Conservation (phyloP, 2,113 vertebrate species). For the Mystacornis crossleyi region DNA sequence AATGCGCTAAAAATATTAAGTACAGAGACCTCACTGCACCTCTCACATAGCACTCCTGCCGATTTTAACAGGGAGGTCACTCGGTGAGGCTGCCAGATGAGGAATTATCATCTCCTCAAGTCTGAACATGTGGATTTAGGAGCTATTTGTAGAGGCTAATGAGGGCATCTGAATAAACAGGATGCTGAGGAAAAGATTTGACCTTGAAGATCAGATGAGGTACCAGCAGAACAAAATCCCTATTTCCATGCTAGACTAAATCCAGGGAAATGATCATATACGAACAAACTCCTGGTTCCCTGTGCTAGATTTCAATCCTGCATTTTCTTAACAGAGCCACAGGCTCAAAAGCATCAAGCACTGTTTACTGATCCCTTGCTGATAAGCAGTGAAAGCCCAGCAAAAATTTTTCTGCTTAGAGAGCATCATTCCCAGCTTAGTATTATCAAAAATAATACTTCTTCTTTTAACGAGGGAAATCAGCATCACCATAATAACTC, state of each 20-base stretch:
- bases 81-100: background rate
- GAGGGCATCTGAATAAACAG: background rate
- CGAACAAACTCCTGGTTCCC: background rate
- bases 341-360: background rate
- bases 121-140: background rate
- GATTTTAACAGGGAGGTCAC: background rate
- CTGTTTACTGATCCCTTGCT: background rate
- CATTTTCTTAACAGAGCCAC: background rate
- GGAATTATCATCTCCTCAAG: background rate
- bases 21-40: background rate
- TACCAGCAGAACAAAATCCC: background rate
- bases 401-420: background rate
- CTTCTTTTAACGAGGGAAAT: background rate
- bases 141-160: background rate
- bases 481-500: background rate
- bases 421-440: background rate
- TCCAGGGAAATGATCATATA: rapidly evolving
- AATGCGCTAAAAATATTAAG: conserved; percentile 37
- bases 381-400: background rate
- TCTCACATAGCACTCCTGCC: background rate
- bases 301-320: background rate
- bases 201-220: background rate
- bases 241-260: background rate
- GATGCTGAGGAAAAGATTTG: background rate
- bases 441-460: background rate